A percentile compares a stretch with the other conserved stretches of the same genome.
Evolutionary conservation across 2,113 vertebrate species (phyloP).

Genomic region (Corythornis vintsioides): DNA sequence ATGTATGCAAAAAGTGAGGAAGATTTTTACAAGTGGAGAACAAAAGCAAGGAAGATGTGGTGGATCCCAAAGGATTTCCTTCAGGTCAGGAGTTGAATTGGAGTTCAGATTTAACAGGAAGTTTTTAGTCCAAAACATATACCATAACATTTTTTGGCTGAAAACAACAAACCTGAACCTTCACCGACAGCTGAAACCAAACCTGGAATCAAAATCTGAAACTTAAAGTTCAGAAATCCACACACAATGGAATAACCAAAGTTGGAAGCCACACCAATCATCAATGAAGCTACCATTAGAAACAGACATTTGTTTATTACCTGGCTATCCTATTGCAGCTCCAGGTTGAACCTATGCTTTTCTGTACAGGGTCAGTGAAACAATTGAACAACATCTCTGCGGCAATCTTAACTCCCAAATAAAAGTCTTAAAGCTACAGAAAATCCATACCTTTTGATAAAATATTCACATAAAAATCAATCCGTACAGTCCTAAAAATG

Average conservation of each 20-base stretch:
- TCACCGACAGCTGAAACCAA: constrained; percentile 19
- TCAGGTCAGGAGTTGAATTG: constrained; percentile 1
- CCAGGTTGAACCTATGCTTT: neutral
- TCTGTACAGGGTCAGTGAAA: neutral
- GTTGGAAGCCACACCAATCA: neutral
- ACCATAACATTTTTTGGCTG: neutral
- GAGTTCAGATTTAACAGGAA: constrained; percentile 37
- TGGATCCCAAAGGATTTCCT: constrained; percentile 57
- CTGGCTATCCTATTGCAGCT: neutral
- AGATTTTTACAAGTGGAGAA: neutral
- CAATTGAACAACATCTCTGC: neutral
- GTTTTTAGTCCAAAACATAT: neutral
- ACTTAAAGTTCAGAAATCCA: neutral
- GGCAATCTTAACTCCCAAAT: neutral
- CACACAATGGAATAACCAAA: neutral
- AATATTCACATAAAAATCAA: neutral
- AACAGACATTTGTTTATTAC: neutral
- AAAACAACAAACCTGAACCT: constrained; percentile 10
- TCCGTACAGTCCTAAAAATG: neutral
- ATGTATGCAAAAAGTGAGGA: constrained; percentile 49
- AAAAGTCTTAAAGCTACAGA: neutral
- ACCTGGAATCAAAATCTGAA: neutral
- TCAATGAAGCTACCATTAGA: neutral
- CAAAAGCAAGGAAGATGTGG: constrained; percentile 47
- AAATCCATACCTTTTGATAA: neutral